phyloP scores from a whole-genome alignment of 2,113 vertebrate species.

The Chaetodon auriga region DNA sequence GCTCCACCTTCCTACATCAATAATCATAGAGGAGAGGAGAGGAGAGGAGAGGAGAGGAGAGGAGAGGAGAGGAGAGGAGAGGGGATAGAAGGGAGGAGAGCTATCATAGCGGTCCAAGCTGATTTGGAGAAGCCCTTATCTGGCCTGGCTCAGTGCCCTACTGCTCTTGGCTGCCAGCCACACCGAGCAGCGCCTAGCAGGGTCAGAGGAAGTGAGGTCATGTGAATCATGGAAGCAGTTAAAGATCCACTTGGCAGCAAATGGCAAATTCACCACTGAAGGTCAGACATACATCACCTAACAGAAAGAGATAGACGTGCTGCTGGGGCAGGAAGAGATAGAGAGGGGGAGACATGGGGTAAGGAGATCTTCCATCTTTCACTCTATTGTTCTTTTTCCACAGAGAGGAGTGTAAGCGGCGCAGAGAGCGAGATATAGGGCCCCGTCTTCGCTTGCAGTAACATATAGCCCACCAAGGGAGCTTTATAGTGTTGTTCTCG shows the following conservation, averaged over 20 bases:
- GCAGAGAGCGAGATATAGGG: slow-evolving; percentile 37
- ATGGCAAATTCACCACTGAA: slow-evolving; percentile 70
- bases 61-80: slow-evolving; percentile 7
- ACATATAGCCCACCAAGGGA: slow-evolving; percentile 64
- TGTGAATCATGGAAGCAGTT: slow-evolving; percentile 76
- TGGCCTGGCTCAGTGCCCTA: slow-evolving; percentile 55
- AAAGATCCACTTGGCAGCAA: slow-evolving; percentile 78
- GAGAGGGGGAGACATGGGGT: neutral
- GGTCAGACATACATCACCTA: slow-evolving; percentile 76
- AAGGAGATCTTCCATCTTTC: slow-evolving; percentile 57
- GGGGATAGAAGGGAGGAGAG: slow-evolving; percentile 29
- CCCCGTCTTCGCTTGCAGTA: slow-evolving; percentile 26
- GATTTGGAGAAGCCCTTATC: slow-evolving; percentile 71
- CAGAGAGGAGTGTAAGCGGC: slow-evolving; percentile 23
- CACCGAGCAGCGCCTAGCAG: slow-evolving; percentile 51
- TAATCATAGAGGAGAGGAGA: slow-evolving; percentile 5
- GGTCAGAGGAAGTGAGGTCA: slow-evolving; percentile 79
- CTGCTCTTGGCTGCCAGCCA: slow-evolving; percentile 66
- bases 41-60: slow-evolving; percentile 15
- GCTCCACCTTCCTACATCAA: slow-evolving; percentile 25
- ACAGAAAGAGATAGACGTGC: slow-evolving; percentile 47
- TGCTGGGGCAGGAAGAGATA: slow-evolving; percentile 38
- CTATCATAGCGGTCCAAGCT: slow-evolving; percentile 45
- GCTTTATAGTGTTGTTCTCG: slow-evolving; percentile 64
- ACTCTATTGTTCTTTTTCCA: slow-evolving; percentile 54